These are phyloP conservation scores for Lomographa bimaculata DNA, from an alignment of 2,888 invertebrate species.

Conservation along the genomic window DNA sequence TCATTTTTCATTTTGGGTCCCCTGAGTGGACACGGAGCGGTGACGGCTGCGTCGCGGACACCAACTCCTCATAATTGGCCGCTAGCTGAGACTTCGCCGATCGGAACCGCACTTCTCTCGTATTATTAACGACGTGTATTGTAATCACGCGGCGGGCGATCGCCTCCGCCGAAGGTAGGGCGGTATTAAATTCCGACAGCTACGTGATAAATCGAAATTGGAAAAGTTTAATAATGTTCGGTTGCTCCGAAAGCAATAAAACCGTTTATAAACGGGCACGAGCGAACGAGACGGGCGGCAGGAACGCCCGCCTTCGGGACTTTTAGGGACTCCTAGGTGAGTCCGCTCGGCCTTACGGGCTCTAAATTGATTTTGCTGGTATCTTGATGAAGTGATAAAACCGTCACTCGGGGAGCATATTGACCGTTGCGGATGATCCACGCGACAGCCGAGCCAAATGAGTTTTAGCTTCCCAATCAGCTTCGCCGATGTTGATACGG, in stretches of 20 bases:
- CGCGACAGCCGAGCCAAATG: conserved; percentile 24
- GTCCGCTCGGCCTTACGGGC: conserved; percentile 65
- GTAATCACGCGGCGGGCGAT: conserved; percentile 83
- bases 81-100: conserved; percentile 42
- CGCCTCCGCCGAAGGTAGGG: conserved; percentile 83
- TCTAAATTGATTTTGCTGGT: conserved; percentile 76
- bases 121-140: conserved; percentile 83
- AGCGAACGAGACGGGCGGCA: conserved; percentile 80
- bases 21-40: conserved; percentile 16
- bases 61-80: conserved; percentile 48
- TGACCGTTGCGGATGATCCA: conserved; percentile 34
- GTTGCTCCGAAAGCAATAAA: conserved; percentile 84
- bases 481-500: not conserved
- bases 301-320: conserved; percentile 79
- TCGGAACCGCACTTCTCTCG: conserved; percentile 59
- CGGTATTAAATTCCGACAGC: conserved; percentile 84
- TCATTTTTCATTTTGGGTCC: conserved; percentile 34
- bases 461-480: conserved; percentile 5
- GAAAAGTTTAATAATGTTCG: conserved; percentile 85
- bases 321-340: conserved; percentile 80
- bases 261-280: conserved; percentile 84
- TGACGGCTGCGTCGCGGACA: conserved; percentile 19
- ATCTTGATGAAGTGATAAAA: conserved; percentile 77
- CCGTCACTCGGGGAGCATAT: conserved; percentile 48
- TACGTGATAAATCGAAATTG: conserved; percentile 85